Percentiles rank a stretch among this genome's conserved stretches.
phyloP scores from a whole-genome alignment of 2,113 vertebrate species.

The Nothobranchius furzeri region DNA sequence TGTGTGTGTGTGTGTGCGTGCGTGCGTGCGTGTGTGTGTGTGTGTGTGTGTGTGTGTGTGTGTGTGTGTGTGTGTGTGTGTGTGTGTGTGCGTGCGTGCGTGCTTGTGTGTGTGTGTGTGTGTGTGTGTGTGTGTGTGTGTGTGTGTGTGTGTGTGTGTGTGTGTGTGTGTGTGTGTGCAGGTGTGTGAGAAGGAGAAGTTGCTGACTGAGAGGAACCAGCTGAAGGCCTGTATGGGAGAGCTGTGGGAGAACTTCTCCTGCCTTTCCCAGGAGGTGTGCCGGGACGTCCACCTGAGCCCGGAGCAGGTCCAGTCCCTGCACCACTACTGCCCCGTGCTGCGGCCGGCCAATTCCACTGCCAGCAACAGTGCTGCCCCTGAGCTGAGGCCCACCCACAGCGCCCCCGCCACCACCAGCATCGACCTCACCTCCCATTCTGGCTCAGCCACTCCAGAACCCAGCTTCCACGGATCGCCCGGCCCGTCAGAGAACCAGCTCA shows the following conservation, averaged over 20 bases:
- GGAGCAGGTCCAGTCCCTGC: slow-evolving; percentile 94
- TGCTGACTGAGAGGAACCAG: slow-evolving; percentile 96
- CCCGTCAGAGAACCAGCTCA: slow-evolving; percentile 80
- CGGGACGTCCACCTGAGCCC: slow-evolving; percentile 94
- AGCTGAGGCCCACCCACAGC: slow-evolving; percentile 63
- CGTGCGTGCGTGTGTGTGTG: no score
- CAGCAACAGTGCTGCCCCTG: slow-evolving; percentile 71
- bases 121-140: no score
- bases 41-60: no score
- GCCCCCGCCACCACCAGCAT: slow-evolving; percentile 79
- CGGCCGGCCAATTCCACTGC: slow-evolving; percentile 82
- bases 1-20: no score
- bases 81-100: no score
- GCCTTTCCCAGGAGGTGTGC: slow-evolving; percentile 98
- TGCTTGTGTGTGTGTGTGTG: no score
- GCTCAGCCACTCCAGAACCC: slow-evolving; percentile 83
- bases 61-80: no score
- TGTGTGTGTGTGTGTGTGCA: slow-evolving; percentile 57
- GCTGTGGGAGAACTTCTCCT: slow-evolving; percentile 97
- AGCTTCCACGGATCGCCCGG: slow-evolving; percentile 82
- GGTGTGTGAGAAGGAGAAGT: slow-evolving; percentile 97
- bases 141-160: background rate
- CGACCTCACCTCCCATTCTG: slow-evolving; percentile 75
- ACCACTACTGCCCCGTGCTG: slow-evolving; percentile 94
- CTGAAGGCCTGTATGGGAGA: slow-evolving; percentile 98